A percentile compares a stretch with the other conserved stretches of the same genome.
phyloP scores from a whole-genome alignment of 2,113 vertebrate genomes.

The Calidris pygmaea region DNA sequence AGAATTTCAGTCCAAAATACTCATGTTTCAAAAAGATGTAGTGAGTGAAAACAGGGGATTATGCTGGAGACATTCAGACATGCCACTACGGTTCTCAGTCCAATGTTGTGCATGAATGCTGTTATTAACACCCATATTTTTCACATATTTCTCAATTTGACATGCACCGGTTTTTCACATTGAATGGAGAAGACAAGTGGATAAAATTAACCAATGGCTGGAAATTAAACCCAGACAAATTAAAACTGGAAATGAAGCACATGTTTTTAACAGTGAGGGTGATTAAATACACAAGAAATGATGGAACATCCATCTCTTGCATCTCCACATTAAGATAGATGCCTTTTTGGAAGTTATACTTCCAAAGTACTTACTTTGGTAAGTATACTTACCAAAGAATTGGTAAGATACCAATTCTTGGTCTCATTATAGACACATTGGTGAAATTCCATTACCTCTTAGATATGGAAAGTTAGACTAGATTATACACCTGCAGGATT shows the following conservation, averaged over 20 bases:
- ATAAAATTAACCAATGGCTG: slow-evolving; percentile 5
- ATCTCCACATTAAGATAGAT: not conserved
- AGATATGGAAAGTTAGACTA: not conserved
- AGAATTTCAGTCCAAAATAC: not conserved
- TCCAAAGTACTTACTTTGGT: too few relatives aligned
- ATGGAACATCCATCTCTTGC: not conserved
- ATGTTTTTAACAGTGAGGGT: not conserved
- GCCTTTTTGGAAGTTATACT: not conserved
- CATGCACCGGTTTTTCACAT: not conserved
- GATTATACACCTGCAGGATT: not conserved
- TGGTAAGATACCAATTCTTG: not conserved
- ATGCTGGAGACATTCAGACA: slow-evolving; percentile 8
- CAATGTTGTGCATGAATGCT: not conserved
- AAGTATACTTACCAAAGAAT: too few relatives aligned
- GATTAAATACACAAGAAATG: not conserved
- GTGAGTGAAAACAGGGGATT: slow-evolving; percentile 17
- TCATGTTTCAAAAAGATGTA: slow-evolving; percentile 12
- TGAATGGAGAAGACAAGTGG: not conserved
- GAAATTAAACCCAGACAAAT: slow-evolving; percentile 28
- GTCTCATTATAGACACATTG: not conserved
- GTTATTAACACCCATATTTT: slow-evolving; percentile 6
- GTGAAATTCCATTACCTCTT: not conserved
- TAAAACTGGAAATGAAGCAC: slow-evolving; percentile 14
- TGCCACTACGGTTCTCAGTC: not conserved
- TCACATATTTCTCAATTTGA: slow-evolving; percentile 26